Conservation (phyloP, 2,113 vertebrate species). For the Aspiorhynchus laticeps region DNA sequence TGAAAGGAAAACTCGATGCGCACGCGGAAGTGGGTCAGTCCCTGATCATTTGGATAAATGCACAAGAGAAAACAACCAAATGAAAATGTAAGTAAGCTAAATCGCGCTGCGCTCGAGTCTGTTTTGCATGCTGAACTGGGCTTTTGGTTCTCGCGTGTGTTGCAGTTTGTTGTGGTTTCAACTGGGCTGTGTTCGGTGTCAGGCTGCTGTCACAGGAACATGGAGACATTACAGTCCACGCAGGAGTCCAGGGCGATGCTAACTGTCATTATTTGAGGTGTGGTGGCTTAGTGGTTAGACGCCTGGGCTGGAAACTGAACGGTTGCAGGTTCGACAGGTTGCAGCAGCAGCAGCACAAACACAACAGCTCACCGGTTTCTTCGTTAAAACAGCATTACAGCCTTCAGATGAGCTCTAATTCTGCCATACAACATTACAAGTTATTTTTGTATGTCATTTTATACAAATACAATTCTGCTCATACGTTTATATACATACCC, state of each 20-base stretch:
- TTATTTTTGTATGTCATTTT: neutral
- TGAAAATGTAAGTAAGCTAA: conserved; percentile 18
- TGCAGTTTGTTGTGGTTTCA: neutral
- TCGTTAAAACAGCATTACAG: neutral
- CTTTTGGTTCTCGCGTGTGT: neutral
- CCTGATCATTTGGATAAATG: neutral
- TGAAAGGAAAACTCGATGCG: neutral
- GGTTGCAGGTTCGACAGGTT: neutral
- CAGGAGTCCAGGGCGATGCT: neutral
- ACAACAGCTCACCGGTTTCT: neutral
- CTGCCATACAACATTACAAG: neutral
- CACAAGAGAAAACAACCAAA: neutral
- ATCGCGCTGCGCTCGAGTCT: neutral
- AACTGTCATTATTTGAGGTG: neutral
- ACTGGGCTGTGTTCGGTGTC: neutral
- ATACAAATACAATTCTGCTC: neutral
- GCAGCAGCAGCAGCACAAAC: neutral
- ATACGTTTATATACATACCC: too few relatives aligned
- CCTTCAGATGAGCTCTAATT: neutral
- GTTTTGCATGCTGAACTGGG: neutral
- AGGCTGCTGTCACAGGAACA: neutral
- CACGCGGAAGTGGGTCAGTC: neutral
- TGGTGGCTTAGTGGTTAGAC: neutral
- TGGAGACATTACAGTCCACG: neutral
- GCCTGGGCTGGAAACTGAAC: neutral